Conservation (phyloP, 2,797 vertebrate species). For the Chlorospingus semifuscus region DNA sequence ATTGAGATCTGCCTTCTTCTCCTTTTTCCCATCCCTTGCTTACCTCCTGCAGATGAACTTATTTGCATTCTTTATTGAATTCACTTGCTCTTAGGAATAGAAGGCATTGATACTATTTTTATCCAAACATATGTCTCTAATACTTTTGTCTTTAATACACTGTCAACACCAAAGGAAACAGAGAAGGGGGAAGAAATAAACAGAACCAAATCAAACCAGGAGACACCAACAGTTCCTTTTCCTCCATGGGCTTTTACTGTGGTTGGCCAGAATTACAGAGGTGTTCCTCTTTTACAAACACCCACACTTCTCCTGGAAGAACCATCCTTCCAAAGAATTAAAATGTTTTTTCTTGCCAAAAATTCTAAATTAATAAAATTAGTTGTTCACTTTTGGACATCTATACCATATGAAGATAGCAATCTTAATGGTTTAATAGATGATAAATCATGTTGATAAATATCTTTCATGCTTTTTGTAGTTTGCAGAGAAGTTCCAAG, state of each 20-base stretch:
- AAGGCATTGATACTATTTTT: neutral
- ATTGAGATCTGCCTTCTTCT: neutral
- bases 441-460: neutral
- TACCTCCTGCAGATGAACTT: neutral
- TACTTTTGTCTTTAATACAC: neutral
- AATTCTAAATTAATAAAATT: neutral
- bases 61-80: conserved; percentile 31
- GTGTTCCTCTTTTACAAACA: neutral
- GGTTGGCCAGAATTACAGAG: neutral
- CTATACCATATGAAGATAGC: neutral
- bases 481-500: conserved; percentile 98
- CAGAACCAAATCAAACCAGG: neutral
- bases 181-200: neutral
- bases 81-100: neutral
- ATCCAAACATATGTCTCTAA: neutral
- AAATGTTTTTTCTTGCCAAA: neutral
- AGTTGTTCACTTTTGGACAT: neutral
- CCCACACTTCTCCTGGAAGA: neutral
- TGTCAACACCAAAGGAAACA: neutral
- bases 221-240: neutral
- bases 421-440: neutral
- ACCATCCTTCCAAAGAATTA: neutral
- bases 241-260: neutral
- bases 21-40: neutral
- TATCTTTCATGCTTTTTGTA: conserved; percentile 45